Conservation (phyloP, 2,797 vertebrate species). For the Labeo calbasu region DNA sequence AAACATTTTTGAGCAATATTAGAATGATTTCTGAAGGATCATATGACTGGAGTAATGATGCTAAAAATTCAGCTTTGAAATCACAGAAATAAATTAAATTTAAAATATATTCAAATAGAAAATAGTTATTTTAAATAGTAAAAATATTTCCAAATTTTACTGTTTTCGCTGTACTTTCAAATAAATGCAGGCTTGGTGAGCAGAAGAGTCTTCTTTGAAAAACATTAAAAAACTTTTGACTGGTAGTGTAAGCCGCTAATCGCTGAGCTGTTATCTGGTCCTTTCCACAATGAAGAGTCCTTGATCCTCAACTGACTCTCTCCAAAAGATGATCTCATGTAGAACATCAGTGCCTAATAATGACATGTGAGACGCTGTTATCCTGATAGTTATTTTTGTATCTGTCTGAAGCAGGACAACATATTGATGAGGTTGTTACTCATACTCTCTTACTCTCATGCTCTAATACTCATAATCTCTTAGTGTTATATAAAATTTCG, state of each 20-base stretch:
- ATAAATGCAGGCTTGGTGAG: no score
- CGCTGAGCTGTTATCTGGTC: not conserved
- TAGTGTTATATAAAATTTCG: not conserved
- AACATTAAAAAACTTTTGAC: no score
- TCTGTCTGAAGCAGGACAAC: not conserved
- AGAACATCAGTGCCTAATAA: slow-evolving; percentile 11
- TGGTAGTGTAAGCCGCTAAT: not conserved
- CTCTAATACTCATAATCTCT: not conserved
- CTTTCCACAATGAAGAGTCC: not conserved
- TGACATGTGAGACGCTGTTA: not conserved
- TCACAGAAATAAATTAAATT: no score
- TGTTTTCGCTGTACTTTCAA: no score
- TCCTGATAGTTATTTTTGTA: not conserved
- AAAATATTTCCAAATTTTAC: no score
- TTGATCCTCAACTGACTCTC: not conserved
- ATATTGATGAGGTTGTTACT: not conserved
- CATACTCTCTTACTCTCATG: not conserved
- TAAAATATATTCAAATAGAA: no score
- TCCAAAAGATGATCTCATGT: not conserved
- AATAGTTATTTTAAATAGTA: no score
- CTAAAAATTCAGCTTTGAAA: no score
- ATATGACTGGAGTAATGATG: no score
- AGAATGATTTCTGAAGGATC: no score
- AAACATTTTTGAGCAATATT: no score
- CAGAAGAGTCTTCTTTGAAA: no score